Evolutionary conservation across 2,888 invertebrate genomes (phyloP), one percentile per base, ranked within the genome.

Genomic region (Isoperla grammatica): DNA sequence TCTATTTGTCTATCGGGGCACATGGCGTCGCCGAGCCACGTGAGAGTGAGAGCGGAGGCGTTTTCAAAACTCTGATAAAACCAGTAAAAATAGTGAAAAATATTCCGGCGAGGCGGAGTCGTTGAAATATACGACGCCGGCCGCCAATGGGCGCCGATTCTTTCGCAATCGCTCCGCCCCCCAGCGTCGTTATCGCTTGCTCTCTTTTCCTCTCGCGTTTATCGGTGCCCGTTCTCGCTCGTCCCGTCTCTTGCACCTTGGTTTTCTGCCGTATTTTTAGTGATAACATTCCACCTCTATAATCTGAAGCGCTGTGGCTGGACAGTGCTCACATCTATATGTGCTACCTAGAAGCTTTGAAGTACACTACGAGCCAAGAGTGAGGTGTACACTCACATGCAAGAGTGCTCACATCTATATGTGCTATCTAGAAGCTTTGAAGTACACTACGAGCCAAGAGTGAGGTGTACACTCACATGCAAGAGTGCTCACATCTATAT

Each of bases 61-160:
- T 57, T 61, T 59, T 54, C 13, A n/a, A 45, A 53, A 53, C 39
- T 53, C 37, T 37, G 56, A 56, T 54, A 63, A 63, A 48, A 57
- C 60, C 60, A 63, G 62, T 60, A 63, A 63, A 60, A 63, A 63
- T 46, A 42, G 49, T 60, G 56, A 63, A 63, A 63, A 63, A 63
- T 63, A 58, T 63, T 60, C 55, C 50, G 60, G 60, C 58, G 57
- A 63, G 63, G 63, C 55, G 63, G 60, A 50, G 60, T 63, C 42
- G 58, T 17, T 29, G 29, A 57, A 60, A 63, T 63, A 57, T 42
- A 22, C 60, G 63, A 49, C 43, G 22, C 35, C 43, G 11, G 13
- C n/a, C 20, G 13, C 53, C 53, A 53, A 53, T 53, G 43, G 23
- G 48, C 13, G 39, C 46, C 35, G 29, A 29, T 29, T 29, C 29